These are phyloP conservation scores for Perccottus glenii DNA, from an alignment of 2,113 vertebrate species.

Conservation along the genomic window DNA sequence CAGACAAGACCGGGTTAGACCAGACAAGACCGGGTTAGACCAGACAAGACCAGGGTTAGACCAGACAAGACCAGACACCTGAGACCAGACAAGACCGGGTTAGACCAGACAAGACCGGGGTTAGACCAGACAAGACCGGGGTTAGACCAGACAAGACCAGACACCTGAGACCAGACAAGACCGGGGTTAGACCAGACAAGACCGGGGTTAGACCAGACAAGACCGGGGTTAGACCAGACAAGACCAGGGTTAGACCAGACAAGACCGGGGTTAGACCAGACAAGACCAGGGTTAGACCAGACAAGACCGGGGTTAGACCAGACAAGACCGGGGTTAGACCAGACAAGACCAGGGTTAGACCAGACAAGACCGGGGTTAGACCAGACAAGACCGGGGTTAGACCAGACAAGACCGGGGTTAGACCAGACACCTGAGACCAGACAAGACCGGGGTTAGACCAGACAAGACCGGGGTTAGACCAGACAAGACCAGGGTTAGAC, in stretches of 20 bases:
- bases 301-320: no score
- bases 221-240: background rate
- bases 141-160: no score
- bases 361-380: no score
- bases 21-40: background rate
- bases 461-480: background rate
- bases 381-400: background rate
- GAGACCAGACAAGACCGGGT: background rate
- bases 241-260: background rate
- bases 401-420: no score
- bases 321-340: background rate
- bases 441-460: background rate
- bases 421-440: conserved; percentile 85
- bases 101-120: no score
- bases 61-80: conserved; percentile 86
- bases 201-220: background rate
- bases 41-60: background rate
- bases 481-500: conserved; percentile 61
- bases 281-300: background rate
- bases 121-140: background rate
- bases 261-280: no score
- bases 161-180: no score
- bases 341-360: background rate
- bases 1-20: background rate
- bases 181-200: background rate